These are phyloP conservation scores for Zoanthus gigantus DNA, from an alignment of 92 coral and sea anemone species.

Conservation along the genomic window DNA sequence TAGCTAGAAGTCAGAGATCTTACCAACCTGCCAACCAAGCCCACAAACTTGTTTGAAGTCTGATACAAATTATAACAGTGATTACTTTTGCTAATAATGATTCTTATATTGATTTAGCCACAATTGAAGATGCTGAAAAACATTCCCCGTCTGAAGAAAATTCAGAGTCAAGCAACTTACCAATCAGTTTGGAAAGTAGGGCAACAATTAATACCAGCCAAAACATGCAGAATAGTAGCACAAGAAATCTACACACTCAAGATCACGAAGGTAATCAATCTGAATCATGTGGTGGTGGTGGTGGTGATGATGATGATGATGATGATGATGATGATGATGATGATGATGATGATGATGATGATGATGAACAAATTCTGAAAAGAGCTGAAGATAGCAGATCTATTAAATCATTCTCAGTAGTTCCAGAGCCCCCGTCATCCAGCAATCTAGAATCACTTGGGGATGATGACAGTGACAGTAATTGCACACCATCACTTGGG, in stretches of 20 bases:
- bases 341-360: background rate
- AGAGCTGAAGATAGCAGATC: background rate
- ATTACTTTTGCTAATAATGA: background rate
- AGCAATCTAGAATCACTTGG: conserved; percentile 54
- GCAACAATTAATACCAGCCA: background rate
- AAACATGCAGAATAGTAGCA: background rate
- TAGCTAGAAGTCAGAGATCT: no score
- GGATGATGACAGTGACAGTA: conserved; percentile 57
- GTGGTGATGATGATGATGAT: background rate
- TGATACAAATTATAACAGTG: background rate
- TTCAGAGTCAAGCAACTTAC: background rate
- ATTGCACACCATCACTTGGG: conserved; percentile 79
- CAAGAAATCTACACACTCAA: background rate
- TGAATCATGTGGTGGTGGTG: background rate
- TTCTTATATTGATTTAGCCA: background rate
- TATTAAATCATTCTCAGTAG: conserved; percentile 13
- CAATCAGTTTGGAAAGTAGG: background rate
- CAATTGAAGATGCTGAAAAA: background rate
- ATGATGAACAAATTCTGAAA: background rate
- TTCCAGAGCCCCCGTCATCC: conserved; percentile 80
- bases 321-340: background rate
- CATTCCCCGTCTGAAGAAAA: background rate
- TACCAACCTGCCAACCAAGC: no score
- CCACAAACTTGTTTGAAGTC: no score
- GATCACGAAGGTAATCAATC: background rate